Evolutionary conservation across 2,113 vertebrate species (phyloP).

Genomic region (Cygnus buccinator): DNA sequence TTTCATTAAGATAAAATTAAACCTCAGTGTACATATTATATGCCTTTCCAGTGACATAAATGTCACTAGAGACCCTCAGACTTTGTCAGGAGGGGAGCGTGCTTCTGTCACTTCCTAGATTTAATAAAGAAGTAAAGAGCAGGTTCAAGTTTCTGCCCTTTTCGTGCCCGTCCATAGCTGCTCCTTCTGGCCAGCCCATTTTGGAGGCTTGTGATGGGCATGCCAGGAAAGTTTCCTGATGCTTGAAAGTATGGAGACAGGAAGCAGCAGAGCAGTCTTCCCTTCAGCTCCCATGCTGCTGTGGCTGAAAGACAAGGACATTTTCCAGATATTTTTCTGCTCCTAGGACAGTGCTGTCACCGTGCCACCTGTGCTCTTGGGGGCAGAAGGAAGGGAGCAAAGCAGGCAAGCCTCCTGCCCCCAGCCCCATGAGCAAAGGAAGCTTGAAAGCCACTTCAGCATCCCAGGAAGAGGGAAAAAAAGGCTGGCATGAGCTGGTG

Average conservation of each 20-base stretch:
- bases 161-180: background rate
- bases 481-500: background rate
- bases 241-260: accelerated
- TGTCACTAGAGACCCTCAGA: conserved; percentile 50
- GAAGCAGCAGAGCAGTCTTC: background rate
- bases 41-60: conserved; percentile 74
- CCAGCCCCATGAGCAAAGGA: accelerated
- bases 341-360: background rate
- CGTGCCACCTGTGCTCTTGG: accelerated
- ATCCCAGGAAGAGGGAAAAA: background rate
- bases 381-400: background rate
- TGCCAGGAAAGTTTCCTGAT: background rate
- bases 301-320: background rate
- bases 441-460: background rate
- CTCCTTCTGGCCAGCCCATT: background rate
- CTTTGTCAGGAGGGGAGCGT: conserved; percentile 40
- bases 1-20: conserved; percentile 83
- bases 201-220: background rate
- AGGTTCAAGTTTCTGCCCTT: conserved; percentile 13
- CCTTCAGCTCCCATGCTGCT: background rate
- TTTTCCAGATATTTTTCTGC: background rate
- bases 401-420: background rate
- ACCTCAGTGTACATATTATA: conserved; percentile 68
- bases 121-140: conserved; percentile 1
- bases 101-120: background rate